Evolutionary conservation across 35 echinoderm and acorn worm genomes (phyloP).

Genomic region (Holothuria glaberrima): DNA sequence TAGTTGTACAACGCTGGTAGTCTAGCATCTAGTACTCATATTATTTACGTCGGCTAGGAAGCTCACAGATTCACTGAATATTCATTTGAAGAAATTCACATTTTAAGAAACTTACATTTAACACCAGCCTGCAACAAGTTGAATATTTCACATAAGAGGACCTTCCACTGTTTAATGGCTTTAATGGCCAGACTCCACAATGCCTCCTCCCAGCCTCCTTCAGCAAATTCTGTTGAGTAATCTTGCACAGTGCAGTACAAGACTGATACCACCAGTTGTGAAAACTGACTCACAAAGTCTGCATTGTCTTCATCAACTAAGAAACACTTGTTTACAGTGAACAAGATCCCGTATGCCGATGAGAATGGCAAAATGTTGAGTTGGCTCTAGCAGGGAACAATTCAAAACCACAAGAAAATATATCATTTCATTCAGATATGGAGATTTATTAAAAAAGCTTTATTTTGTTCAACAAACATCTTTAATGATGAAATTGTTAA

Average conservation of each 20-base stretch:
- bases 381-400: neutral
- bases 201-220: conserved; percentile 43
- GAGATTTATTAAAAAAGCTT: no score
- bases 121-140: conserved; percentile 1
- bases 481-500: no score
- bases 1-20: no score
- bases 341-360: neutral
- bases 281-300: conserved; percentile 12
- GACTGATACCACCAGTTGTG: conserved; percentile 37
- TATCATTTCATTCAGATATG: no score
- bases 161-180: neutral
- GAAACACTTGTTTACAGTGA: neutral
- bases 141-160: neutral
- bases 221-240: neutral
- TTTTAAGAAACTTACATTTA: neutral
- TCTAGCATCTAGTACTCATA: no score
- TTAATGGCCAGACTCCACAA: conserved; percentile 46
- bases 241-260: conserved; percentile 31
- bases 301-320: neutral
- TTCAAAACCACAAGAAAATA: no score
- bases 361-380: neutral
- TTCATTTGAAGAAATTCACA: neutral
- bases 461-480: no score
- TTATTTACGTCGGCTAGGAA: neutral
- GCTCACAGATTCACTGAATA: neutral